phyloP scores from a whole-genome alignment of 2,797 vertebrate genomes.

The Paramormyrops hopkinsi region DNA sequence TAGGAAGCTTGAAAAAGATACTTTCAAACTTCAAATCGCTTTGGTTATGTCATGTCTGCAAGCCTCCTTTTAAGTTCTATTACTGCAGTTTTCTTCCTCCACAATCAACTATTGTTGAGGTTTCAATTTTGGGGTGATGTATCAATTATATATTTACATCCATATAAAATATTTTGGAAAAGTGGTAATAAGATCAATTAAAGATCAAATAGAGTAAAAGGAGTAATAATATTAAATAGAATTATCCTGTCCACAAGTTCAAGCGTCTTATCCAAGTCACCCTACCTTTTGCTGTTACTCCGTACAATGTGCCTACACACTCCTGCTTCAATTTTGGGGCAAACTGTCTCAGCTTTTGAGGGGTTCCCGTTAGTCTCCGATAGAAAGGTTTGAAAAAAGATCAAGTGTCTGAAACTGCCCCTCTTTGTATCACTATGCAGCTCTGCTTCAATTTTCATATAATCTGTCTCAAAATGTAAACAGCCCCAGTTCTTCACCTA shows the following conservation, averaged over 20 bases:
- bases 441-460: not conserved
- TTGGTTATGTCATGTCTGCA: not conserved
- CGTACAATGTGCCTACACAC: not conserved
- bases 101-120: not conserved
- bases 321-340: not conserved
- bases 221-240: not conserved
- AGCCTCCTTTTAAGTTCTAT: not conserved
- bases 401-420: not conserved
- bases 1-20: not conserved
- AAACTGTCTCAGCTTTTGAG: not conserved
- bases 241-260: not conserved
- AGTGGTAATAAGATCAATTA: not conserved
- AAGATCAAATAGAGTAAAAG: not conserved
- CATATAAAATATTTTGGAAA: not conserved
- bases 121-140: not conserved
- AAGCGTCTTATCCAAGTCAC: not conserved
- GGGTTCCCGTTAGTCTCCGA: not conserved
- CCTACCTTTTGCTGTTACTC: not conserved
- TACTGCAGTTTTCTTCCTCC: not conserved
- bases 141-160: not conserved
- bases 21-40: not conserved
- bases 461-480: not conserved
- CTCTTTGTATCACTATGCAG: not conserved
- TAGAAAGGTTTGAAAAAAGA: not conserved
- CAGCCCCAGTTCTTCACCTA: not conserved